Evolutionary conservation across 1,140 invertebrate genomes (phyloP).

Genomic region (Drosophila pectinifera): DNA sequence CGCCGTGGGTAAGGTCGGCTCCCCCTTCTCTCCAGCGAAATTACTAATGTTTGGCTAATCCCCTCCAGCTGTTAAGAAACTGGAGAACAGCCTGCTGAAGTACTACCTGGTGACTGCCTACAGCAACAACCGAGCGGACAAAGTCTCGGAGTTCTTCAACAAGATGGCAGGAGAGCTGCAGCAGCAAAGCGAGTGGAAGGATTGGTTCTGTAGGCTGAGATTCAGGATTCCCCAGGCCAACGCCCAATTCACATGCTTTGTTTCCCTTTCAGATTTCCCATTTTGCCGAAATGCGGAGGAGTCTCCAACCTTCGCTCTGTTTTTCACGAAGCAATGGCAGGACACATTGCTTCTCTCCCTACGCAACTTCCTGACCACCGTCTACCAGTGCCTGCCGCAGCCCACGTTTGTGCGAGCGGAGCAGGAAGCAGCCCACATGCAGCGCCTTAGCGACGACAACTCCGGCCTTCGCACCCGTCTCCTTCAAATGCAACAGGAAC

Average conservation of each 20-base stretch:
- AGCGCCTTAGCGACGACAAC: slow-evolving; percentile 94
- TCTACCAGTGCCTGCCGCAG: slow-evolving; percentile 94
- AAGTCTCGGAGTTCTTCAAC: slow-evolving; percentile 95
- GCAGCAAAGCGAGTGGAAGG: slow-evolving; percentile 96
- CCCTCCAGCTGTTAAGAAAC: slow-evolving; percentile 90
- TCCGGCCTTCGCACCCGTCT: slow-evolving; percentile 88
- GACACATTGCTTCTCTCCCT: slow-evolving; percentile 97
- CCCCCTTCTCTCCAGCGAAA: not conserved
- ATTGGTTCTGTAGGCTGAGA: slow-evolving; percentile 95
- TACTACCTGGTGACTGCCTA: slow-evolving; percentile 95
- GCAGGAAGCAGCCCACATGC: slow-evolving; percentile 92
- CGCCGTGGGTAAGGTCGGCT: slow-evolving; percentile 86
- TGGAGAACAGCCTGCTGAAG: slow-evolving; percentile 95
- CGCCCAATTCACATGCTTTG: slow-evolving; percentile 39
- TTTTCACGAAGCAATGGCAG: slow-evolving; percentile 97
- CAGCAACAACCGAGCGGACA: slow-evolving; percentile 92
- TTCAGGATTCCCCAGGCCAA: not conserved
- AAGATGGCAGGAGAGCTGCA: slow-evolving; percentile 95
- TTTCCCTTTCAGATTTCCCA: slow-evolving; percentile 91
- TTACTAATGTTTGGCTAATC: not conserved
- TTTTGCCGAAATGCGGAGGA: slow-evolving; percentile 96
- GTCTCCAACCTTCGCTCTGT: slow-evolving; percentile 93
- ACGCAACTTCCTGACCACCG: slow-evolving; percentile 96
- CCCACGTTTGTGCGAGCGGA: slow-evolving; percentile 94
- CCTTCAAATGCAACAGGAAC: slow-evolving; percentile 66